Percentiles rank a stretch among this genome's conserved stretches.
Evolutionary conservation across 2,113 vertebrate species (phyloP).

Genomic region (Cygnus atratus): DNA sequence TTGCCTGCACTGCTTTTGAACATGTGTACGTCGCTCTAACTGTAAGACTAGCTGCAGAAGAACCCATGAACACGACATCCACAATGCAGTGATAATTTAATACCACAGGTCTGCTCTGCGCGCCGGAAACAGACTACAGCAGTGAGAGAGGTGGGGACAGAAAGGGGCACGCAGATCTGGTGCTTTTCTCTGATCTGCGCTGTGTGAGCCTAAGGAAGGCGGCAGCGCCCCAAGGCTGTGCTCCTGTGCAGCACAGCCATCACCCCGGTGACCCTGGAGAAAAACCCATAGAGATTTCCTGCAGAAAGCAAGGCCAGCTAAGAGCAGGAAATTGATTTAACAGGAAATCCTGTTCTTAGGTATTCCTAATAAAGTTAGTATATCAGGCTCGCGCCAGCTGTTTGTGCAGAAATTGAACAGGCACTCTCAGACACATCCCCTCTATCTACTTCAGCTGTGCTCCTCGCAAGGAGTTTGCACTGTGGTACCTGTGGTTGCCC

Average conservation of each 20-base stretch:
- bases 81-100: neutral
- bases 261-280: rapidly evolving
- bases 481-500: neutral
- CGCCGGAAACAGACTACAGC: neutral
- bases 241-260: neutral
- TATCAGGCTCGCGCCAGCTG: neutral
- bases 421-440: neutral
- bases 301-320: neutral
- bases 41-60: neutral
- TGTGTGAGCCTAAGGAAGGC: rapidly evolving
- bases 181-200: neutral
- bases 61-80: neutral
- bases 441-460: rapidly evolving
- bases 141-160: neutral
- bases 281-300: neutral
- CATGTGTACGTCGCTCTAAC: rapidly evolving
- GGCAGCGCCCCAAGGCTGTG: neutral
- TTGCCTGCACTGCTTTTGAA: neutral
- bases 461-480: neutral
- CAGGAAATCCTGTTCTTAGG: neutral
- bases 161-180: neutral
- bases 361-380: neutral
- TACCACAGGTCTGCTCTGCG: neutral
- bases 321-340: neutral
- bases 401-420: neutral